Percentiles rank a stretch among this genome's conserved stretches.
These are phyloP conservation scores for Drosophila paramelanica DNA, from an alignment of 2,888 invertebrate species.

Conservation along the genomic window DNA sequence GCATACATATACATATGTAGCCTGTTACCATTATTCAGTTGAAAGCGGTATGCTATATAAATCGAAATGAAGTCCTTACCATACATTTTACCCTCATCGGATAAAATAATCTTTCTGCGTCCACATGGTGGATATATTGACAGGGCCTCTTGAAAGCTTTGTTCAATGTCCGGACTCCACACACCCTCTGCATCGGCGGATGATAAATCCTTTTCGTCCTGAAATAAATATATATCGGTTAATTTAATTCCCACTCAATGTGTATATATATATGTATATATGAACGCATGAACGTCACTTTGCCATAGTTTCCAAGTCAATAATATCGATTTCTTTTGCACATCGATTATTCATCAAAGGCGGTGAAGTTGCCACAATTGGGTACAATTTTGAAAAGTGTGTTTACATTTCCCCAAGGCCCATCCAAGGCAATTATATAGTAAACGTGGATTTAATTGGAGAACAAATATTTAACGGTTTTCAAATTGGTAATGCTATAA, in stretches of 20 bases:
- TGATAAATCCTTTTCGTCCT: slow-evolving; percentile 95
- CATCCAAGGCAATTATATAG: no score
- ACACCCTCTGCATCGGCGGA: slow-evolving; percentile 99
- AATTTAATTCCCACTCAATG: not conserved
- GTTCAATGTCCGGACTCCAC: slow-evolving; percentile 99
- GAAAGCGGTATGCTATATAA: not conserved
- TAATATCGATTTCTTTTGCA: slow-evolving; percentile 4
- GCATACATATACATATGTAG: not conserved
- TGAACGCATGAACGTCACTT: not conserved
- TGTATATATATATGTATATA: not conserved
- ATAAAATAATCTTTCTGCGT: slow-evolving; percentile 99
- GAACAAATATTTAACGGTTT: no score
- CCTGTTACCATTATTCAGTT: not conserved
- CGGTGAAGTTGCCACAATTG: not conserved
- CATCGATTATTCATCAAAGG: slow-evolving; percentile 10
- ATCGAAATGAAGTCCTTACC: slow-evolving; percentile 89
- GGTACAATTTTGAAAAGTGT: not conserved
- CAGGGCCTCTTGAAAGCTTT: slow-evolving; percentile 99
- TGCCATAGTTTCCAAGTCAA: not conserved
- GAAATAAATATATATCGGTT: slow-evolving; percentile 52
- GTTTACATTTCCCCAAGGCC: not conserved
- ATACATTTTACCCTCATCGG: slow-evolving; percentile 99
- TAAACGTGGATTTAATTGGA: no score
- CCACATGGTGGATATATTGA: slow-evolving; percentile 99
- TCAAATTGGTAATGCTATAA: no score